A percentile compares a stretch with the other conserved stretches of the same genome.
Evolutionary conservation across 1,140 invertebrate genomes (phyloP).

Genomic region (Tachypleus tridentatus): DNA sequence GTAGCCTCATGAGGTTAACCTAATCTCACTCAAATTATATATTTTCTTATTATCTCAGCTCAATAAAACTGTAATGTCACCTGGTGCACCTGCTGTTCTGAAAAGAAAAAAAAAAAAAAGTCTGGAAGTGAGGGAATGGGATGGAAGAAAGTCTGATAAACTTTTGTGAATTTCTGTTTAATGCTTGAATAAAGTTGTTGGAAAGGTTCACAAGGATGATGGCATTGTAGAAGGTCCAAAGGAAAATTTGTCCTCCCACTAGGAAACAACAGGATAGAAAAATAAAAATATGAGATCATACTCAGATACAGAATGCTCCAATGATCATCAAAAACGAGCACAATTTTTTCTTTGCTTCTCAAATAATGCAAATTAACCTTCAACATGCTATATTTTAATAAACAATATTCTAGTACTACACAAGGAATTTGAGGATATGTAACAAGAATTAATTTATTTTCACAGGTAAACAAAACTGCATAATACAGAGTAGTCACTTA

Average conservation of each 20-base stretch:
- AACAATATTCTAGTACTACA: too few relatives aligned
- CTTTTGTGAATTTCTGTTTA: slow-evolving; percentile 49
- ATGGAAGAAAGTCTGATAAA: slow-evolving; percentile 49
- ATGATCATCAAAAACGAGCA: too few relatives aligned
- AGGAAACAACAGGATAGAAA: background rate
- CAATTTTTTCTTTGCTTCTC: too few relatives aligned
- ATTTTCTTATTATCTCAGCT: background rate
- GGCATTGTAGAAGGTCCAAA: slow-evolving; percentile 29
- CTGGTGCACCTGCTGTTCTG: slow-evolving; percentile 21
- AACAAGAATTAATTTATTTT: too few relatives aligned
- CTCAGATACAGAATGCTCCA: too few relatives aligned
- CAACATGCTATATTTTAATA: too few relatives aligned
- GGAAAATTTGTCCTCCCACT: slow-evolving; percentile 21
- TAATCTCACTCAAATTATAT: background rate
- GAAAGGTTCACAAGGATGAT: slow-evolving; percentile 41
- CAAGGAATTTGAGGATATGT: too few relatives aligned
- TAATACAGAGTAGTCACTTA: too few relatives aligned
- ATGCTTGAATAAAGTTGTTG: slow-evolving; percentile 49
- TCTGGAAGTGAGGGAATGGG: slow-evolving; percentile 49
- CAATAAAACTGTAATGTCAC: slow-evolving; percentile 24
- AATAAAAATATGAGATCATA: too few relatives aligned
- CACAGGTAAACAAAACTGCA: too few relatives aligned
- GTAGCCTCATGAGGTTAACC: too few relatives aligned
- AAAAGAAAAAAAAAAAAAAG: slow-evolving; percentile 45
- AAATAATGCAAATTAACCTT: too few relatives aligned